These are phyloP conservation scores for Sycon ciliatum DNA, from an alignment of 37 sponge, comb jelly and placozoan species.

Conservation along the genomic window DNA sequence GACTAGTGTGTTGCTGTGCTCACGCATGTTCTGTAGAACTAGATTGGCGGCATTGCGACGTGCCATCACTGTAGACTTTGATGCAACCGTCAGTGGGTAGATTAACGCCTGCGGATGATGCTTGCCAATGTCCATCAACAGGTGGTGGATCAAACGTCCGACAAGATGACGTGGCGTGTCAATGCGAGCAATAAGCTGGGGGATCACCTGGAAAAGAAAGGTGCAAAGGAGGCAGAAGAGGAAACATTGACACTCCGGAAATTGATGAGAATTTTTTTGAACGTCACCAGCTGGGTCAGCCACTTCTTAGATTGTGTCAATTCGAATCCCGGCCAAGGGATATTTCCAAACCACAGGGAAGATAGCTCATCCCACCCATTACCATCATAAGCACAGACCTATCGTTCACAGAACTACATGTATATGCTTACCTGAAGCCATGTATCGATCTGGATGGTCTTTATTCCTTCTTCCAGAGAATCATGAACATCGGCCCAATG, in stretches of 20 bases:
- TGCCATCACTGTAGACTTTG: conserved; percentile 48
- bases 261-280: background rate
- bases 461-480: conserved; percentile 66
- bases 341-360: too few relatives aligned
- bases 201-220: conserved; percentile 69
- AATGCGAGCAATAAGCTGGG: conserved; percentile 93
- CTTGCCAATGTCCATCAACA: conserved; percentile 81
- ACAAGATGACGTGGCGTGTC: conserved; percentile 79
- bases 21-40: conserved; percentile 72
- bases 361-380: too few relatives aligned
- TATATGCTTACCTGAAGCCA: conserved; percentile 75
- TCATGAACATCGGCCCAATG: conserved; percentile 59
- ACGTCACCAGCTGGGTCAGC: background rate
- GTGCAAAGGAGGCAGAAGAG: too few relatives aligned
- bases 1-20: conserved; percentile 73
- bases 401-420: too few relatives aligned
- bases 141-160: conserved; percentile 77
- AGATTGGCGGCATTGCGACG: conserved; percentile 69
- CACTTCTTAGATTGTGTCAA: background rate
- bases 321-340: background rate
- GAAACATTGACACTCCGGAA: too few relatives aligned
- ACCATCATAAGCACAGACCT: too few relatives aligned
- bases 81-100: conserved; percentile 91
- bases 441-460: conserved; percentile 81
- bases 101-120: conserved; percentile 99